Percentiles rank a stretch among this genome's conserved stretches.
These are phyloP conservation scores for Tenrec ecaudatus DNA, from an alignment of 2,113 vertebrate species.

Conservation along the genomic window DNA sequence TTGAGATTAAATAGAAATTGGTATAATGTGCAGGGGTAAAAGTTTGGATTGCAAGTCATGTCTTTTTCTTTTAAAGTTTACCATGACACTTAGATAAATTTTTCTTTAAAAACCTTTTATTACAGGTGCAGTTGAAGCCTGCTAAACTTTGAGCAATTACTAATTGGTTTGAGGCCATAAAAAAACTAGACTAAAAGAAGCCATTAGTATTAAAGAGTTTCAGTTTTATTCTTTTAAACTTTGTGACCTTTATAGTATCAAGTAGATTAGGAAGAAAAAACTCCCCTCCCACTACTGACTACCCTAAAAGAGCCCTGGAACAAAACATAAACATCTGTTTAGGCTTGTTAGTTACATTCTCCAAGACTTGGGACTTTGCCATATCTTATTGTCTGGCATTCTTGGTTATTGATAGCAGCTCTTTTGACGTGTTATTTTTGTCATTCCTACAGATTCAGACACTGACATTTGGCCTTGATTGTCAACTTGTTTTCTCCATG, in stretches of 20 bases:
- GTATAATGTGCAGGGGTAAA: no score
- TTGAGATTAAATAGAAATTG: conserved; percentile 39
- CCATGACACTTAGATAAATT: no score
- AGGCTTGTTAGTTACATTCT: neutral
- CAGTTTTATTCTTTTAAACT: conserved; percentile 33
- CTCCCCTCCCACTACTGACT: neutral
- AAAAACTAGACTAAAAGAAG: neutral
- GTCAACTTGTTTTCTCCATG: neutral
- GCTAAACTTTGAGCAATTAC: conserved; percentile 14
- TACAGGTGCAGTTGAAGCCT: neutral
- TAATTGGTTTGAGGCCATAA: conserved; percentile 6
- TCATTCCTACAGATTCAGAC: neutral
- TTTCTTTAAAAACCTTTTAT: neutral
- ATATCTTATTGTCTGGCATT: neutral
- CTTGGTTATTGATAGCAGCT: neutral
- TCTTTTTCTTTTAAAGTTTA: no score
- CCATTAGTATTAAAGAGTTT: no score
- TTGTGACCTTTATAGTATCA: conserved; percentile 26
- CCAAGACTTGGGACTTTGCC: conserved; percentile 10
- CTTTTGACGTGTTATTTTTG: conserved; percentile 40
- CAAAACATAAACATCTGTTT: conserved; percentile 6
- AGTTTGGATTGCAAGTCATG: no score
- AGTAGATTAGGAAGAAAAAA: neutral
- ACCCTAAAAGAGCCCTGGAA: neutral
- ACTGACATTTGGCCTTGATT: neutral